phyloP scores from a whole-genome alignment of 2,888 invertebrate genomes.

The Fragum fragum region DNA sequence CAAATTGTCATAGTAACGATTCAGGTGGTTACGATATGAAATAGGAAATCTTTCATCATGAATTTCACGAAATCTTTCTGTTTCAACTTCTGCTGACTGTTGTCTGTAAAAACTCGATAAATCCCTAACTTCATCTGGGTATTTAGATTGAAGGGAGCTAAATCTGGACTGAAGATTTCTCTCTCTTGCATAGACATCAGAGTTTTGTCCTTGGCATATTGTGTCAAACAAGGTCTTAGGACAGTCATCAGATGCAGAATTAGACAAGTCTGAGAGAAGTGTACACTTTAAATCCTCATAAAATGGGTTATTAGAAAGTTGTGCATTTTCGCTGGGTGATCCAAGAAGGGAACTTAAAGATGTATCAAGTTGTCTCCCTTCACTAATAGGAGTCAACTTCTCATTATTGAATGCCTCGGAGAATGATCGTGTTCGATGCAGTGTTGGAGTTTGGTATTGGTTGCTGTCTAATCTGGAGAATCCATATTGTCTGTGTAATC shows the following conservation, averaged over 20 bases:
- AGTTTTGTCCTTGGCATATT: constrained; percentile 35
- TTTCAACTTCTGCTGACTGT: constrained; percentile 71
- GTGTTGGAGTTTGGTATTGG: constrained; percentile 25
- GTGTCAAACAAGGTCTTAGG: constrained; percentile 67
- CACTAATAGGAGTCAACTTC: constrained; percentile 39
- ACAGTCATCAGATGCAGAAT: constrained; percentile 30
- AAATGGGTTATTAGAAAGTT: constrained; percentile 57
- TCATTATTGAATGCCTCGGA: constrained; percentile 53
- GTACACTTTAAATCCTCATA: constrained; percentile 63
- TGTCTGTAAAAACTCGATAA: constrained; percentile 64
- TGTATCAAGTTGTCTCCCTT: constrained; percentile 49
- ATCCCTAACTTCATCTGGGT: constrained; percentile 66
- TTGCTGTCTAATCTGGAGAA: background rate
- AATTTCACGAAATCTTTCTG: constrained; percentile 66
- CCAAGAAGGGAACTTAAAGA: constrained; percentile 54
- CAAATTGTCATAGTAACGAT: constrained; percentile 71
- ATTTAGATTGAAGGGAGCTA: constrained; percentile 46
- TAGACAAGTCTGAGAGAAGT: constrained; percentile 57
- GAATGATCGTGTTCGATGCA: constrained; percentile 53
- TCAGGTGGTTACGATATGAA: constrained; percentile 64
- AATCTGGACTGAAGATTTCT: constrained; percentile 63
- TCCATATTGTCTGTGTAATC: constrained; percentile 1
- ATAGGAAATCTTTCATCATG: constrained; percentile 53
- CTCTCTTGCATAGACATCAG: constrained; percentile 62
- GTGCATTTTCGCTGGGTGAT: constrained; percentile 43